These are phyloP conservation scores for Triplophysa siluroides DNA, from an alignment of 2,113 vertebrate species.

Conservation along the genomic window DNA sequence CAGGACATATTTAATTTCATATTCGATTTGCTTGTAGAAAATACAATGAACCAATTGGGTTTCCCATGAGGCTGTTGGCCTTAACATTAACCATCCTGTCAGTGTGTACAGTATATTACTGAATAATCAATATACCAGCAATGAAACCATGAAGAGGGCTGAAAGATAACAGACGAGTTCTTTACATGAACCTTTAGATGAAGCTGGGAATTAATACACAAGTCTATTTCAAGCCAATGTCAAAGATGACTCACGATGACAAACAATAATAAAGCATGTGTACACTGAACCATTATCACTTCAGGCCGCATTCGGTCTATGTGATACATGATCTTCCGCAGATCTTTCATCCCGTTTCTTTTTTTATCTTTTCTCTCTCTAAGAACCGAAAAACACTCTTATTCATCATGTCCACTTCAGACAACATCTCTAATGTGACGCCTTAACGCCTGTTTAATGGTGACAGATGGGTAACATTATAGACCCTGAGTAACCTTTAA, in stretches of 20 bases:
- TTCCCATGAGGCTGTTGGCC: constrained; percentile 23
- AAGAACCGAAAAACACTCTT: neutral
- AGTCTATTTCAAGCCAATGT: neutral
- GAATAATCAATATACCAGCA: constrained; percentile 3
- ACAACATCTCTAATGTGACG: constrained; percentile 9
- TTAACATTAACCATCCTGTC: constrained; percentile 33
- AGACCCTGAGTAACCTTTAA: constrained; percentile 25
- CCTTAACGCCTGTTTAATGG: constrained; percentile 20
- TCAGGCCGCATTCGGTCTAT: constrained; percentile 15
- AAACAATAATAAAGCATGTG: too few relatives aligned
- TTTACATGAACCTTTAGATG: too few relatives aligned
- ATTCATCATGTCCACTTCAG: neutral
- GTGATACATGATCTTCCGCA: constrained; percentile 31
- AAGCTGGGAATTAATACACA: neutral
- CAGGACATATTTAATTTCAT: constrained; percentile 35
- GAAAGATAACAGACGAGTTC: too few relatives aligned
- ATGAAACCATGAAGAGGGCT: too few relatives aligned
- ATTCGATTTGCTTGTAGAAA: constrained; percentile 18
- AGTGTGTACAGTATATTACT: constrained; percentile 20
- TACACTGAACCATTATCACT: neutral
- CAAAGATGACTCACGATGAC: too few relatives aligned
- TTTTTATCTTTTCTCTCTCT: constrained; percentile 9
- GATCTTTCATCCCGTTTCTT: constrained; percentile 13
- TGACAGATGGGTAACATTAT: constrained; percentile 43
- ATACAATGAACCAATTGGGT: constrained; percentile 17